A percentile compares a stretch with the other conserved stretches of the same genome.
phyloP scores from a whole-genome alignment of 1,140 invertebrate genomes.

The Camponotus vicinus region DNA sequence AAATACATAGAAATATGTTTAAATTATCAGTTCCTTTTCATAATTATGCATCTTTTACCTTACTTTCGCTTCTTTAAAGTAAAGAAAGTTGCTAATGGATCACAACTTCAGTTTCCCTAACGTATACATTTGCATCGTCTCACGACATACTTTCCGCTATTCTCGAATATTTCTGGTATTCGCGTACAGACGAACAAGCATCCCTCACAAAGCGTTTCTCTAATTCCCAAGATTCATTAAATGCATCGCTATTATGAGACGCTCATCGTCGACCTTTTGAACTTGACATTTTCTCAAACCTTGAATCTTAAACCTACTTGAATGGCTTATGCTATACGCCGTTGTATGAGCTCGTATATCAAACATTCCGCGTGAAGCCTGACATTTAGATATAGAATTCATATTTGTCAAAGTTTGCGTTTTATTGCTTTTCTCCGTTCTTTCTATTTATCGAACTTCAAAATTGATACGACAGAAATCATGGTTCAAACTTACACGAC shows the following conservation, averaged over 20 bases:
- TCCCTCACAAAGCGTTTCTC: constrained; percentile 37
- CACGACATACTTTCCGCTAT: constrained; percentile 48
- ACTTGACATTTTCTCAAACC: constrained; percentile 55
- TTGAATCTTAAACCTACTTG: constrained; percentile 7
- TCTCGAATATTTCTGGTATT: constrained; percentile 29
- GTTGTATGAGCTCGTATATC: neutral
- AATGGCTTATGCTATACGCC: neutral
- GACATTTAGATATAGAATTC: neutral
- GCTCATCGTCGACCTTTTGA: constrained; percentile 47
- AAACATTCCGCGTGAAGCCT: neutral
- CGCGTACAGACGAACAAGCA: neutral
- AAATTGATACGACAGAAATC: neutral
- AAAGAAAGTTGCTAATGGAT: constrained; percentile 46
- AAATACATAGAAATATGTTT: neutral
- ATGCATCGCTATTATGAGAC: constrained; percentile 16
- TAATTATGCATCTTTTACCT: constrained; percentile 16
- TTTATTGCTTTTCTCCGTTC: constrained; percentile 13
- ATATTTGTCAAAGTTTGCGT: constrained; percentile 10
- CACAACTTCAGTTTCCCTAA: constrained; percentile 22
- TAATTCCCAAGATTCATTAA: constrained; percentile 51
- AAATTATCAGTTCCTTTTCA: neutral
- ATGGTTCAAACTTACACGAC: neutral
- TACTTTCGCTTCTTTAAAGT: constrained; percentile 9
- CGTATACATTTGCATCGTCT: constrained; percentile 27
- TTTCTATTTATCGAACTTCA: neutral